Evolutionary conservation across 2,113 vertebrate genomes (phyloP), one percentile per base, ranked within the genome.

Genomic region (Delphinapterus leucas): DNA sequence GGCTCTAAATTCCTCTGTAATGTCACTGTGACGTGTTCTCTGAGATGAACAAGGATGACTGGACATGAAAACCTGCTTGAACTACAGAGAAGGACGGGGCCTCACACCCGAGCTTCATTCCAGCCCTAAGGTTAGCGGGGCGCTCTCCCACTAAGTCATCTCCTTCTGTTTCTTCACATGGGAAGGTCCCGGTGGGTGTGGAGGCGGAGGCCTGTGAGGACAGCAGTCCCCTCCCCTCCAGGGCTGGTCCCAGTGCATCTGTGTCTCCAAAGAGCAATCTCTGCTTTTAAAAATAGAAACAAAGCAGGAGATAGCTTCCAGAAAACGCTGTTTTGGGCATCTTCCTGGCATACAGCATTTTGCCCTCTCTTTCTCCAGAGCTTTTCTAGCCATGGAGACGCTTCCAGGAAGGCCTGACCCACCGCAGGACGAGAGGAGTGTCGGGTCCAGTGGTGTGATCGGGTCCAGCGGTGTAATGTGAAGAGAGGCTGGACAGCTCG

Each of bases 201-300:
- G 36, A 25, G 60, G 70, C 1, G 4, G 31, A 33, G 14, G 36
- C 47, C 76, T 17, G 5, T 18, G 13, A 20, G 26, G 49, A 33
- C 21, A 31, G 58, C 26, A 0, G 17, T 6, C 41, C 6, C 3
- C 18, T 18, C 65, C 33, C 33, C 33, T 5, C 31, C 5, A 5
- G 79, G 26, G 44, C 5, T 1, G 65, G 63, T 14, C 15, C 8
- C 55, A 17, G 26, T 5, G 13, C 13, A 0, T 17, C n/a, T 6
- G 1, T 55, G 38, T 93, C 87, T 82, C 68, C 61, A 15, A 60
- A 86, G 86, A 81, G 28, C 65, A 58, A 21, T 28, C 31, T 76
- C 77, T 97, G 68, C 83, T 84, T 88, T 89, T 63, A 41, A 83
- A 82, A 92, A 88, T 53, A 73, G 88, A 71, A 88, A 14, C 74